These are phyloP conservation scores for Morone saxatilis DNA, from an alignment of 2,113 vertebrate species.

Conservation along the genomic window DNA sequence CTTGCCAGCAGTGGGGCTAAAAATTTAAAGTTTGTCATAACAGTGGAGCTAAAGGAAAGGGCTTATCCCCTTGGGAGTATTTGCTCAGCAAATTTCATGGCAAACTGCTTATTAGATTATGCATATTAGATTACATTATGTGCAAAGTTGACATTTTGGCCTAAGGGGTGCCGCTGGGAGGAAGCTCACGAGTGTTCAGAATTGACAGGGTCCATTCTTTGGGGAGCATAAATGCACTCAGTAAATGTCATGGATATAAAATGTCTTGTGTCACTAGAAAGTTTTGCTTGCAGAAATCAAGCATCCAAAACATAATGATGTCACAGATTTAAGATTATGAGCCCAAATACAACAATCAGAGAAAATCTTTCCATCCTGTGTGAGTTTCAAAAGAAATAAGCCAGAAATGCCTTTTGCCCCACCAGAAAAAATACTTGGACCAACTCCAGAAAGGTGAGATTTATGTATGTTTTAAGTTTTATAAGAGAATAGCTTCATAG, in stretches of 20 bases:
- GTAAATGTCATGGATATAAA: constrained; percentile 37
- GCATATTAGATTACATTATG: constrained; percentile 53
- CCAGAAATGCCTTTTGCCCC: neutral
- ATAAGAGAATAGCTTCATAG: neutral
- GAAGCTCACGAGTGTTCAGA: constrained; percentile 31
- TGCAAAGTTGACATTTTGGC: constrained; percentile 60
- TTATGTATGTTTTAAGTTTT: neutral
- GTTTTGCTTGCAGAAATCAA: constrained; percentile 14
- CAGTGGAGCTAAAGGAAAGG: constrained; percentile 7
- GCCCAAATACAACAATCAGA: neutral
- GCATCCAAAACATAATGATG: neutral
- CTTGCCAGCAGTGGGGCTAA: constrained; percentile 6
- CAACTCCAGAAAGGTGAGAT: neutral
- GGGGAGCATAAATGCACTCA: constrained; percentile 13
- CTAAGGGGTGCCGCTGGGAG: constrained; percentile 28
- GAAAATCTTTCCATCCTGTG: neutral
- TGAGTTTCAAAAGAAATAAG: neutral
- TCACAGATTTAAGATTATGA: neutral
- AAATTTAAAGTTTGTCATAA: constrained; percentile 24
- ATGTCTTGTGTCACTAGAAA: constrained; percentile 3
- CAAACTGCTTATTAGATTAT: constrained; percentile 65
- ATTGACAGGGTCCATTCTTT: constrained; percentile 41
- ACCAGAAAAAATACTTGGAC: neutral
- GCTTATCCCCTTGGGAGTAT: constrained; percentile 35
- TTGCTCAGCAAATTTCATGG: constrained; percentile 49